Conservation (phyloP, 2,888 invertebrate species). For the Acanthosoma haemorrhoidale region DNA sequence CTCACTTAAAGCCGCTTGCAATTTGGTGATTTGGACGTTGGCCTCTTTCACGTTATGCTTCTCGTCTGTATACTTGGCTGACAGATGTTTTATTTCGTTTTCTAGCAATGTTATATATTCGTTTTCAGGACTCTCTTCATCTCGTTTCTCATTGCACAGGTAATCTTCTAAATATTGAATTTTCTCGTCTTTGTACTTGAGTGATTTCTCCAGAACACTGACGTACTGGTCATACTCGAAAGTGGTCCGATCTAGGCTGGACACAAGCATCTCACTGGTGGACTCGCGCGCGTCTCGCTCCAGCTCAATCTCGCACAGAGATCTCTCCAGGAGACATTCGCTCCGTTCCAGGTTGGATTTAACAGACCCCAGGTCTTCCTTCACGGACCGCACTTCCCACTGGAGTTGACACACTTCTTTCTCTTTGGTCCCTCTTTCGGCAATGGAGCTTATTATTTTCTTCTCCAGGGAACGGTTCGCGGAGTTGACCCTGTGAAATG, state of each 20-base stretch:
- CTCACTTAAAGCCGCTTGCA: neutral
- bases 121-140: neutral
- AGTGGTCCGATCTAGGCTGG: neutral
- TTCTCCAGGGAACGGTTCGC: neutral
- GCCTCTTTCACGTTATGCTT: neutral
- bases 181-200: neutral
- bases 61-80: neutral
- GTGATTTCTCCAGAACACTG: neutral
- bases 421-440: neutral
- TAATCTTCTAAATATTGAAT: neutral
- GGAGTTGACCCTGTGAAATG: neutral
- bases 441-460: neutral
- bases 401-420: neutral
- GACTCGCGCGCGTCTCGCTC: neutral
- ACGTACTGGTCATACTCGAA: neutral
- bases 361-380: neutral
- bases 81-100: neutral
- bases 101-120: conserved; percentile 9
- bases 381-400: neutral
- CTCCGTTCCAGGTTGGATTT: neutral
- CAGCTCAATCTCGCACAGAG: neutral
- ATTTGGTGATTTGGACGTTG: neutral
- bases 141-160: neutral
- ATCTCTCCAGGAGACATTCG: neutral
- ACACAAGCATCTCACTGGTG: neutral